phyloP scores from a whole-genome alignment of 2,797 vertebrate genomes.

The Furcifer pardalis region DNA sequence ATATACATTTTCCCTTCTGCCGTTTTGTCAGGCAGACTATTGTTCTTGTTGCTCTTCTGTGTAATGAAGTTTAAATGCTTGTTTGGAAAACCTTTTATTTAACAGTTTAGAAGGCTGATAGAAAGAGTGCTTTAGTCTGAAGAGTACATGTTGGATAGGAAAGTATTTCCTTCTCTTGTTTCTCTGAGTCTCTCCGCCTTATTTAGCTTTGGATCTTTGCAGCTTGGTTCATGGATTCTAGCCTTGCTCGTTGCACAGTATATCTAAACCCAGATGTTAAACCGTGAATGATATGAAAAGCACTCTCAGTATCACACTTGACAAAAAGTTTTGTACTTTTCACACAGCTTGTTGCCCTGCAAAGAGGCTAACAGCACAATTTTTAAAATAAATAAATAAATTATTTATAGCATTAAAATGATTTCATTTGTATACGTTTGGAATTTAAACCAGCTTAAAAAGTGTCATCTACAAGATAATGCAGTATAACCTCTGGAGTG shows the following conservation, averaged over 20 bases:
- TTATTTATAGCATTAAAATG: conserved; percentile 87
- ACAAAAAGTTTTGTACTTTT: conserved; percentile 87
- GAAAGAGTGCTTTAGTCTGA: conserved; percentile 90
- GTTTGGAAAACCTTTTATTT: conserved; percentile 91
- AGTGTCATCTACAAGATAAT: conserved; percentile 64
- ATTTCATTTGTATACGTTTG: conserved; percentile 87
- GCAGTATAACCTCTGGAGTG: conserved; percentile 67
- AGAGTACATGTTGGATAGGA: conserved; percentile 90
- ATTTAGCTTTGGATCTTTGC: conserved; percentile 88
- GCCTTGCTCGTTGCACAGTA: conserved; percentile 82
- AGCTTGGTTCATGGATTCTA: conserved; percentile 88
- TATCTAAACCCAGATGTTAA: conserved; percentile 80
- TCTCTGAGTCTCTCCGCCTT: conserved; percentile 83
- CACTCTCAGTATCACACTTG: conserved; percentile 83
- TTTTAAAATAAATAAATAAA: conserved; percentile 85
- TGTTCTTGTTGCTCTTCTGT: conserved; percentile 87
- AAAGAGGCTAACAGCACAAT: conserved; percentile 85
- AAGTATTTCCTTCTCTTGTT: conserved; percentile 83
- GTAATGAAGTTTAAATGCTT: conserved; percentile 90
- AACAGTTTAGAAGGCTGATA: conserved; percentile 93
- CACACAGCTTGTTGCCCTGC: conserved; percentile 82
- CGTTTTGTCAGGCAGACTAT: conserved; percentile 83
- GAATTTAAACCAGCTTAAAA: conserved; percentile 82
- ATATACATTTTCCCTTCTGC: conserved; percentile 85
- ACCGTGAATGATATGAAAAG: conserved; percentile 83